Evolutionary conservation across 2,888 invertebrate genomes (phyloP), one percentile per base, ranked within the genome.

Genomic region (Furcula furcula): DNA sequence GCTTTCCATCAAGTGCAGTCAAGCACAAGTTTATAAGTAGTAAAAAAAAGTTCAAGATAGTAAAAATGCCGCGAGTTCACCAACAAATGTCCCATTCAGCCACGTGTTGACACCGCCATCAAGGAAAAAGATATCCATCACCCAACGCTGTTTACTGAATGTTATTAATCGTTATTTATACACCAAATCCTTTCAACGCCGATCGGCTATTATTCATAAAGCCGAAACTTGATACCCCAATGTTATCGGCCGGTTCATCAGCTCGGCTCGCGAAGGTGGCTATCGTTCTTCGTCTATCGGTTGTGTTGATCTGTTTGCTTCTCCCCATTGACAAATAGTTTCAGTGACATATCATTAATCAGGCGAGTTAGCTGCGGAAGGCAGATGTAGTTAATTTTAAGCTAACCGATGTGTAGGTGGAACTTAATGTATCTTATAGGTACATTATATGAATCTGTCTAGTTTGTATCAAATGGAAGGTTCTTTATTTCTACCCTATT

Each of bases 281-380:
- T 51, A 64, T 65, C 56, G 46, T 35, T 66, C 61, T 59, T 60
- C 48, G 56, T 51, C 53, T 60, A 58, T 63, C 50, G 31, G 19
- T 31, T 35, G 47, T 58, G 54, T 59, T 47, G 51, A 66, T 66
- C 60, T 51, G 55, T 55, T 55, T 52, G 56, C 44, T 46, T 41
- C 23, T 42, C 36, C 51, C 35, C 51, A 60, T 61, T 71, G 74
- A 74, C 68, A 70, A 73, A 74, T 72, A 59, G 65, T 55, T 51
- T 40, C 18, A 41, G 46, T 47, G 29, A 36, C 38, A 31, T 31
- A 34, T 53, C 65, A 66, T 74, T 67, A 64, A 70, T 74, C 67
- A 65, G 52, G n/a, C n/a, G n/a, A n/a, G n/a, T n/a, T n/a, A 29
- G 25, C 46, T 50, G 56, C 23, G 22, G 25, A 36, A 34, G 31